Evolutionary conservation across 2,113 vertebrate genomes (phyloP).

Genomic region (Phocoena phocoena): DNA sequence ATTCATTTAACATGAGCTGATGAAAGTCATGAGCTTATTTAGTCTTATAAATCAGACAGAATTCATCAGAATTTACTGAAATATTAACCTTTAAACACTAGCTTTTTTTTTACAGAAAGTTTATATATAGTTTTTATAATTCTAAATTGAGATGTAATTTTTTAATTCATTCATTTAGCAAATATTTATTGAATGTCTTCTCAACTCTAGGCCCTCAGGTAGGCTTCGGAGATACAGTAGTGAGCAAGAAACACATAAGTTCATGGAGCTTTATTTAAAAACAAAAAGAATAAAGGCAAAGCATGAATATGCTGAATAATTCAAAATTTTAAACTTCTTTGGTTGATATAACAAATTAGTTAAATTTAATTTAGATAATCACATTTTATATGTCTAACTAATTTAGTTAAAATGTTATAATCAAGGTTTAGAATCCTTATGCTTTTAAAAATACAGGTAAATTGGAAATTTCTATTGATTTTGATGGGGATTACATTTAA

Average conservation of each 20-base stretch:
- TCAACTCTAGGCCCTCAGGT: not conserved
- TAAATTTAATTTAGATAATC: not conserved
- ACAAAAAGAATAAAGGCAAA: not conserved
- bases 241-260: not conserved
- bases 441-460: not conserved
- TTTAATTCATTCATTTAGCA: not conserved
- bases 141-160: conserved; percentile 28
- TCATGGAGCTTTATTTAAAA: not conserved
- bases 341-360: not conserved
- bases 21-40: not conserved
- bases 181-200: not conserved
- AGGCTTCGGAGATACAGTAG: not conserved
- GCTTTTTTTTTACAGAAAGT: not conserved
- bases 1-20: not conserved
- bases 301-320: not conserved
- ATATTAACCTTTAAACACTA: not conserved
- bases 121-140: not conserved
- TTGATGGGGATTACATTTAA: not conserved
- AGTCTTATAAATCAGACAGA: not conserved
- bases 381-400: not conserved
- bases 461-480: conserved; percentile 7
- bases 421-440: not conserved
- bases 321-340: not conserved
- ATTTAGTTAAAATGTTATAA: not conserved
- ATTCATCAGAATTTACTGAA: not conserved